These are phyloP conservation scores for Nymphalis io DNA, from an alignment of 1,140 invertebrate genomes.

Conservation along the genomic window DNA sequence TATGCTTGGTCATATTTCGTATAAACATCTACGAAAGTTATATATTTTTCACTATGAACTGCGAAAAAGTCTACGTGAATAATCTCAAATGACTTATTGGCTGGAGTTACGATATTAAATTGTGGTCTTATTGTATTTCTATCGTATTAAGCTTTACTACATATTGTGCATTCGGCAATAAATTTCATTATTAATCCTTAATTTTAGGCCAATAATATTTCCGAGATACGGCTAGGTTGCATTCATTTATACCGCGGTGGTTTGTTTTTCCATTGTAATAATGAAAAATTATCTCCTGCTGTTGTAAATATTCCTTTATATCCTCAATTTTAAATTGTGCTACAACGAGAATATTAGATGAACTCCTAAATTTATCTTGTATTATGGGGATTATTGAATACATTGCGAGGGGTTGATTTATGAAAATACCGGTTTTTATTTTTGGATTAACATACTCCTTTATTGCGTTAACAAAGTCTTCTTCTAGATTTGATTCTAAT, in stretches of 20 bases:
- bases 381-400: conserved; percentile 34
- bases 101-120: conserved; percentile 13
- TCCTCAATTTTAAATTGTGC: conserved; percentile 2
- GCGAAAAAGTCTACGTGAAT: conserved; percentile 6
- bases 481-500: conserved; percentile 34
- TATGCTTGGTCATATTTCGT: conserved; percentile 36
- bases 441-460: conserved; percentile 37
- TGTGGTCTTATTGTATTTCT: conserved; percentile 21
- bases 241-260: conserved; percentile 26
- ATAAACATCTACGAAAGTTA: conserved; percentile 29
- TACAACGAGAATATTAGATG: not conserved
- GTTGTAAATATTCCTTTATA: not conserved
- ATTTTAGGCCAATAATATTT: conserved; percentile 37
- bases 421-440: conserved; percentile 30
- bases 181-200: conserved; percentile 26
- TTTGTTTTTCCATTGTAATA: conserved; percentile 9
- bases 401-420: conserved; percentile 31
- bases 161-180: conserved; percentile 15
- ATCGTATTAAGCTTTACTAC: not conserved
- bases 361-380: conserved; percentile 12
- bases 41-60: conserved; percentile 16
- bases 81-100: conserved; percentile 15
- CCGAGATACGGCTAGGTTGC: conserved; percentile 13
- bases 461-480: conserved; percentile 29
- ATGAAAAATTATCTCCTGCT: not conserved